Evolutionary conservation across 92 coral and sea anemone species (phyloP).

Genomic region (Ricordea florida): DNA sequence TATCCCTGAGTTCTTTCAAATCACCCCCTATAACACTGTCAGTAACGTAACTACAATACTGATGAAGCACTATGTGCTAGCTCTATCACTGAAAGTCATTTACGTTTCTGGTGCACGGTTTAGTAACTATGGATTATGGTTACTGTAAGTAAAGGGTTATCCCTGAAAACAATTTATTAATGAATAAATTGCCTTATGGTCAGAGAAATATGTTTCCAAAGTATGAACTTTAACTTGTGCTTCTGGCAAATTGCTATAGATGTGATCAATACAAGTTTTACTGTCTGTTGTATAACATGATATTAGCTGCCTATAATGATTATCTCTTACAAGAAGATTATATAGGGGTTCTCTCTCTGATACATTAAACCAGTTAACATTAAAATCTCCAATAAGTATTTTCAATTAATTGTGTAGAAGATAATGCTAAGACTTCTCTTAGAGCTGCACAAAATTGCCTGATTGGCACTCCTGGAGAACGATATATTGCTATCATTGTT

Average conservation of each 20-base stretch:
- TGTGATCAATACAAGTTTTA: too few relatives aligned
- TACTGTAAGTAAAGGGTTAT: too few relatives aligned
- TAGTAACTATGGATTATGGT: too few relatives aligned
- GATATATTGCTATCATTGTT: conserved; percentile 7
- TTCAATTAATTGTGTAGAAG: not conserved
- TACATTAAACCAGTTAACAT: conserved; percentile 13
- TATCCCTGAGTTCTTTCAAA: too few relatives aligned
- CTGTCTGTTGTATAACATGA: conserved; percentile 33
- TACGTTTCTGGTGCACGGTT: too few relatives aligned
- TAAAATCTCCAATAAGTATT: too few relatives aligned
- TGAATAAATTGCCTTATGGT: too few relatives aligned
- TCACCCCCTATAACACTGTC: too few relatives aligned
- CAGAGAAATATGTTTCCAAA: conserved; percentile 44
- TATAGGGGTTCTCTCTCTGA: not conserved
- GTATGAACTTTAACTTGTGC: not conserved
- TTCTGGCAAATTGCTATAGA: conserved; percentile 40
- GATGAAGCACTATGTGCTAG: too few relatives aligned
- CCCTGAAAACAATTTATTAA: conserved; percentile 31
- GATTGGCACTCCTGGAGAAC: conserved; percentile 8
- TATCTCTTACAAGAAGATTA: conserved; percentile 1
- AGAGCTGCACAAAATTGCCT: not conserved
- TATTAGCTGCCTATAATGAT: conserved; percentile 18
- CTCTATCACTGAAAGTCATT: too few relatives aligned
- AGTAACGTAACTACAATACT: too few relatives aligned
- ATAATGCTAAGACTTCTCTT: not conserved